These are phyloP conservation scores for Xenopus tropicalis DNA, from an alignment of 2,113 vertebrate species.

Conservation along the genomic window UCB_Xtro_10.0 CM004446.2:117183001-117183500, in stretches of 20 bases:
- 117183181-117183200: constrained; percentile 1
- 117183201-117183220: background rate
- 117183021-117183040: too few relatives aligned
- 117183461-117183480: too few relatives aligned
- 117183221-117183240: background rate
- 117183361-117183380: background rate
- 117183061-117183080: too few relatives aligned
- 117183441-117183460: too few relatives aligned
- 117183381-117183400: too few relatives aligned
- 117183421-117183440: too few relatives aligned
- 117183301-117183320: background rate
- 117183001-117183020: too few relatives aligned
- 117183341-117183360: background rate
- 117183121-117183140: background rate
- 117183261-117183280: background rate
- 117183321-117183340: background rate
- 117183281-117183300: background rate
- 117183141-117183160: background rate
- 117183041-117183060: too few relatives aligned
- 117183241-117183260: background rate
- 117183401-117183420: too few relatives aligned
- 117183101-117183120: background rate
- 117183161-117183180: background rate
- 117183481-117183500: too few relatives aligned
- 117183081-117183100: background rate